Base-by-base conservation (phyloP, 2,888 invertebrate species). In the Thelaira solivaga region DNA sequence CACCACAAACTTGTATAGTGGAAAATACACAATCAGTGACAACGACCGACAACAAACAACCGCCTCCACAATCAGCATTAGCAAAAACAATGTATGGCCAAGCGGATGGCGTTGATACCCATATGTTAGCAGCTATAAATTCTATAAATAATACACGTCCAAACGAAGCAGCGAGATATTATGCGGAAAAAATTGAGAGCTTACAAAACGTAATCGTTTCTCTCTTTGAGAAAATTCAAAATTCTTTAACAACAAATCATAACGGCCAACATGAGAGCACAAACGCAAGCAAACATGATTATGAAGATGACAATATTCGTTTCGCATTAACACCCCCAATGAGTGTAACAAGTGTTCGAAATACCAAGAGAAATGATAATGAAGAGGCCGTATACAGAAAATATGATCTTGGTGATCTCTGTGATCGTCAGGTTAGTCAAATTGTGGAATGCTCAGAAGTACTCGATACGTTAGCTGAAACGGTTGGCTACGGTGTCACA, bases 381-480 rank as follows among this genome's bases (percentile, higher is more conserved):
- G 18, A 64, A 39, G 57, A 57, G 31, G 31, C 22, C 24, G 1
- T 53, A 24, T 10, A 18, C n/a, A n/a, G 41, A 59, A 65, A 51
- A 55, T 22, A 39, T 76, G 72, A 73, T 65, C 36, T 45, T 69
- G 41, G 18, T 62, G 79, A 79, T 75, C 79, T 79, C 59, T 68
- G 43, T 29, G 77, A 49, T 64, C 59, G 53, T 47, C 45, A 59
- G 72, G 39, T 51, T 74, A 51, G 53, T 20, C 68, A 71, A 74
- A 68, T 65, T 78, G 78, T 78, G 74, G 78, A 74, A 72, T 65
- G 81, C 82, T 86, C 86, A 86, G 86, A 86, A 83, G 87, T 83
- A 83, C 85, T 85, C 86, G 85, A 84, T 82, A 80, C 85, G 84
- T 85, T 85, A 84, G 80, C 83, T 83, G 82, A 84, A 82, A 83